Conservation (phyloP, 2,888 invertebrate species). For the Acholoe squamosa region DNA sequence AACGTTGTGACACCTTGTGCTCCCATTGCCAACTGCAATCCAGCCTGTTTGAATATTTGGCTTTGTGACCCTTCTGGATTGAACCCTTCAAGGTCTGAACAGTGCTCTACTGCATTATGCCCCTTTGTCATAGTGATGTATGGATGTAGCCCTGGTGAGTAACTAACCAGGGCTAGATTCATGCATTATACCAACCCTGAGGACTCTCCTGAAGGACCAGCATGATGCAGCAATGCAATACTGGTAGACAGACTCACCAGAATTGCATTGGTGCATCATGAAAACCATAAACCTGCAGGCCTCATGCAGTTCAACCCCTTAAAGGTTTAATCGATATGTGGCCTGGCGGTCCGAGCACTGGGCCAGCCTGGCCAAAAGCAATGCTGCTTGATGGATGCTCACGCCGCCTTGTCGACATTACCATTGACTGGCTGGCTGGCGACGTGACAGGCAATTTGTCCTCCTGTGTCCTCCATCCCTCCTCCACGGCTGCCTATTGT, state of each 20-base stretch:
- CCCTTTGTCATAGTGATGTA: too few relatives aligned
- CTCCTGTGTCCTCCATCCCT: not conserved
- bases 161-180: too few relatives aligned
- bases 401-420: constrained; percentile 38
- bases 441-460: constrained; percentile 41
- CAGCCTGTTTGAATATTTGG: constrained; percentile 20
- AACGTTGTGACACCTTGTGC: constrained; percentile 24
- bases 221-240: too few relatives aligned
- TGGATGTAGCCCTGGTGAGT: too few relatives aligned
- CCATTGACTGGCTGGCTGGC: constrained; percentile 44
- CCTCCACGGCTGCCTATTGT: not conserved
- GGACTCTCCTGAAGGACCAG: too few relatives aligned
- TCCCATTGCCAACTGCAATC: constrained; percentile 26
- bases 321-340: not conserved
- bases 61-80: not conserved
- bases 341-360: not conserved
- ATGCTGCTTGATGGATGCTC: constrained; percentile 34
- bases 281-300: too few relatives aligned
- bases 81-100: too few relatives aligned
- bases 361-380: not conserved
- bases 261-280: too few relatives aligned
- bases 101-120: too few relatives aligned
- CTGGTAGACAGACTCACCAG: too few relatives aligned
- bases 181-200: too few relatives aligned
- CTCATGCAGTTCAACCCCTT: too few relatives aligned